Conservation (phyloP, 2,888 invertebrate species). For the Leptodirus hochenwartii region DNA sequence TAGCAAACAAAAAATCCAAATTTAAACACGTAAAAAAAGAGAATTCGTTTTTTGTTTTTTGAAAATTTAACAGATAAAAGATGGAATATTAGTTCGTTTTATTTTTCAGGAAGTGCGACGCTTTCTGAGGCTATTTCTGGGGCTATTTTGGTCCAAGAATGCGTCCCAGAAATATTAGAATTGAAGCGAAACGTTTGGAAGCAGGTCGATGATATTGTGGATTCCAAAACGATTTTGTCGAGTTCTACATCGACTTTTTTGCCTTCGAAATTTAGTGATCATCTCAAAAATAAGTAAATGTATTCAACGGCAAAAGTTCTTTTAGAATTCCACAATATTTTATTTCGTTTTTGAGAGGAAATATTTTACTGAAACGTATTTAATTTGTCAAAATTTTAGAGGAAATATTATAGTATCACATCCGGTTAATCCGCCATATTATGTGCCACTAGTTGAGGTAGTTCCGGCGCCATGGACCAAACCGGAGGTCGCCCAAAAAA, state of each 20-base stretch:
- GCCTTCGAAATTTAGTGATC: slow-evolving; percentile 72
- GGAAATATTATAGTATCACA: slow-evolving; percentile 67
- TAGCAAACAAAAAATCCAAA: slow-evolving; percentile 5
- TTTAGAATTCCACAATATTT: slow-evolving; percentile 5
- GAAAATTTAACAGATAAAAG: not conserved
- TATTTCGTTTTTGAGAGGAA: too few species aligned
- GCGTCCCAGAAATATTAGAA: slow-evolving; percentile 77
- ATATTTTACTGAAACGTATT: too few species aligned
- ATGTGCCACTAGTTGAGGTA: slow-evolving; percentile 84
- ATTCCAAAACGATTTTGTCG: slow-evolving; percentile 62
- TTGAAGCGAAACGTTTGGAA: slow-evolving; percentile 66
- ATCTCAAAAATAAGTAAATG: slow-evolving; percentile 45
- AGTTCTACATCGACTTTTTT: slow-evolving; percentile 88
- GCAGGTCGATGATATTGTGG: slow-evolving; percentile 59
- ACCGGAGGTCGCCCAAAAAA: slow-evolving; percentile 50
- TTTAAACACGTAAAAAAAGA: not conserved
- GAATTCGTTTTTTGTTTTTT: not conserved
- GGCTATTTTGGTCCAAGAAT: slow-evolving; percentile 78
- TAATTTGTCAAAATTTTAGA: slow-evolving; percentile 14
- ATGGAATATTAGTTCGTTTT: not conserved
- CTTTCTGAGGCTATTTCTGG: slow-evolving; percentile 53
- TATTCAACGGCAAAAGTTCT: not conserved
- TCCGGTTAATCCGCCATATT: slow-evolving; percentile 94
- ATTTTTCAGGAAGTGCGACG: slow-evolving; percentile 38
- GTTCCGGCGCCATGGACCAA: slow-evolving; percentile 91